Evolutionary conservation across 2,888 invertebrate species (phyloP).

Genomic region (Lamproptera curius): DNA sequence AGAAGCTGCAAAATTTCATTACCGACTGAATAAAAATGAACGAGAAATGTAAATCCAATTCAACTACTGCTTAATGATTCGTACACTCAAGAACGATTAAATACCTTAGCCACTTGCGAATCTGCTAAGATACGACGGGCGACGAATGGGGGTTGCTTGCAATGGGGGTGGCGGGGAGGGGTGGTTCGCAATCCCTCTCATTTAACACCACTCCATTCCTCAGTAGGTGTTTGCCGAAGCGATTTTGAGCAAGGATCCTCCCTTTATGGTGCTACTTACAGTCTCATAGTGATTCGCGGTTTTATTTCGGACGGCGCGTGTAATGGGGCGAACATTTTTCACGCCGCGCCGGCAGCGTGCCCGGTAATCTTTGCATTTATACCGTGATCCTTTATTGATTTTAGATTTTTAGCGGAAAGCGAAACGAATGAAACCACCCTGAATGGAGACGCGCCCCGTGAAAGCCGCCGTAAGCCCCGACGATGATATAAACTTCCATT

Average conservation of each 20-base stretch:
- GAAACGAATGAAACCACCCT: constrained; percentile 72
- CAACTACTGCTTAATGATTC: constrained; percentile 46
- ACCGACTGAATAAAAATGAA: not conserved
- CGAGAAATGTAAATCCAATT: constrained; percentile 24
- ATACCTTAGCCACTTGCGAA: constrained; percentile 53
- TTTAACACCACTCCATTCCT: constrained; percentile 74
- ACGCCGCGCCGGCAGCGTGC: constrained; percentile 65
- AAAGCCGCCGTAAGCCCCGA: constrained; percentile 70
- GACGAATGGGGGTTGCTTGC: constrained; percentile 35
- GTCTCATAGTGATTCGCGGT: constrained; percentile 77
- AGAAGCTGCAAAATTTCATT: not conserved
- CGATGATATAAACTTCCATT: constrained; percentile 74
- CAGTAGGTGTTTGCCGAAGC: constrained; percentile 78
- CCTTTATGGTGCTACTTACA: constrained; percentile 73
- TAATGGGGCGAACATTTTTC: constrained; percentile 74
- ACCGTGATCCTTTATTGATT: constrained; percentile 77
- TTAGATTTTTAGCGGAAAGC: constrained; percentile 76
- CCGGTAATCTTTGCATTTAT: constrained; percentile 77
- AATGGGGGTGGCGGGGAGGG: constrained; percentile 34
- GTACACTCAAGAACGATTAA: constrained; percentile 49
- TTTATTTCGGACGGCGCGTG: constrained; percentile 75
- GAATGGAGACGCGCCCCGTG: constrained; percentile 71
- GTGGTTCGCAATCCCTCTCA: constrained; percentile 71
- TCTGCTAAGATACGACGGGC: constrained; percentile 59
- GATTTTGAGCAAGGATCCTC: constrained; percentile 68